A percentile compares a stretch with the other conserved stretches of the same genome.
Conservation (phyloP, 2,888 invertebrate genomes). For the Mythimna albipuncta region DNA sequence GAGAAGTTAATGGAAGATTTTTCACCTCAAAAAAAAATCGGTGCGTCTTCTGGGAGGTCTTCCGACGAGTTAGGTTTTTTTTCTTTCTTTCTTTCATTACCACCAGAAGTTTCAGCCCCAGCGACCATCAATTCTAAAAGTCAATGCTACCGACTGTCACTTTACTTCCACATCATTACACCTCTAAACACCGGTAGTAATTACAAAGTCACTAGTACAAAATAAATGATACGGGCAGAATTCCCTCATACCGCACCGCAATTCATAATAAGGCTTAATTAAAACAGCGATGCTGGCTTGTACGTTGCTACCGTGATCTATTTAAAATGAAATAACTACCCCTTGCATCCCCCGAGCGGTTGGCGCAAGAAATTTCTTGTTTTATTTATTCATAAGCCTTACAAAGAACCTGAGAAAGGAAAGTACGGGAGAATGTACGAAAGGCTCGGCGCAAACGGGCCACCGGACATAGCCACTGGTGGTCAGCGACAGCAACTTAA, state of each 20-base stretch:
- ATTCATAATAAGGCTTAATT: slow-evolving; percentile 63
- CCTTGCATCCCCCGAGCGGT: slow-evolving; percentile 51
- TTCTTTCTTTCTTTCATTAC: too few species aligned
- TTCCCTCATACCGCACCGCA: slow-evolving; percentile 29
- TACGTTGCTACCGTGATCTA: slow-evolving; percentile 54
- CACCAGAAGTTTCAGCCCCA: too few species aligned
- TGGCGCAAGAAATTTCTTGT: slow-evolving; percentile 51
- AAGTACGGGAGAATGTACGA: slow-evolving; percentile 36
- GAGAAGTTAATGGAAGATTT: too few species aligned
- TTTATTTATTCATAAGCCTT: slow-evolving; percentile 64
- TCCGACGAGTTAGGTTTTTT: too few species aligned
- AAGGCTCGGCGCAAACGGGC: too few species aligned
- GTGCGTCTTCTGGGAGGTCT: too few species aligned
- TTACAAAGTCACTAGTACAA: slow-evolving; percentile 34
- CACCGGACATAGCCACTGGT: too few species aligned
- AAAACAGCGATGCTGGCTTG: slow-evolving; percentile 60
- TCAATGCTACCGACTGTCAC: too few species aligned
- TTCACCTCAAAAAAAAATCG: too few species aligned
- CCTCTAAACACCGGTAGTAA: slow-evolving; percentile 14
- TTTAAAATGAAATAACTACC: slow-evolving; percentile 66
- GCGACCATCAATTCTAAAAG: too few species aligned
- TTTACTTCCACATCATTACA: too few species aligned
- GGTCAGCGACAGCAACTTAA: too few species aligned
- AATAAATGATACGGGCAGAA: slow-evolving; percentile 24
- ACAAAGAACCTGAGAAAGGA: slow-evolving; percentile 53